Evolutionary conservation across 2,113 vertebrate species (phyloP).

Genomic region (Oryzias curvinotus): DNA sequence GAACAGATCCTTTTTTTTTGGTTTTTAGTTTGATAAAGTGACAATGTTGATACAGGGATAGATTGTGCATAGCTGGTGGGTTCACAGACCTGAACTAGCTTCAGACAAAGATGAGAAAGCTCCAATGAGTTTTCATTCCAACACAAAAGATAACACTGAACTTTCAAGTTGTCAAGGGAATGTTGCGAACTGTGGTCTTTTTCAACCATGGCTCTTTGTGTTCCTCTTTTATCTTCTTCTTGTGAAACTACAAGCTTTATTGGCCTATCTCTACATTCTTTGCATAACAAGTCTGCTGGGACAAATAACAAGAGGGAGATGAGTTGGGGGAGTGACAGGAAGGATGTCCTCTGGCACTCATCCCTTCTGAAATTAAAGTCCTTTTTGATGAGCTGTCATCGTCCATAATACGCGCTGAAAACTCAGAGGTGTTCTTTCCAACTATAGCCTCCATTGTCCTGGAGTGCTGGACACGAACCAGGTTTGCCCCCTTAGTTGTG

Average conservation of each 20-base stretch:
- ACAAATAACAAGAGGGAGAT: conserved; percentile 34
- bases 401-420: conserved; percentile 42
- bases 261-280: conserved; percentile 34
- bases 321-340: conserved; percentile 14
- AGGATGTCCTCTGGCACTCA: conserved; percentile 47
- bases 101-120: no score
- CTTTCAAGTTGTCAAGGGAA: neutral
- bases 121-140: neutral
- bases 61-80: no score
- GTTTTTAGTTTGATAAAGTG: no score
- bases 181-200: neutral
- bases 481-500: conserved; percentile 42
- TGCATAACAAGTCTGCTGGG: conserved; percentile 26
- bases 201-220: neutral
- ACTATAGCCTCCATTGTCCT: conserved; percentile 76
- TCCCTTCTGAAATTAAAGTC: conserved; percentile 58
- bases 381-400: conserved; percentile 62
- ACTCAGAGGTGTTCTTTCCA: conserved; percentile 58
- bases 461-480: conserved; percentile 55
- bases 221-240: neutral
- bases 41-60: no score
- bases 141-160: neutral
- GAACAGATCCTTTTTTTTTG: no score
- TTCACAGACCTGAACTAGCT: no score
- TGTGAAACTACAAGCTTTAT: neutral